phyloP scores from a whole-genome alignment of 2,113 vertebrate genomes.

The Ramphastos sulfuratus region DNA sequence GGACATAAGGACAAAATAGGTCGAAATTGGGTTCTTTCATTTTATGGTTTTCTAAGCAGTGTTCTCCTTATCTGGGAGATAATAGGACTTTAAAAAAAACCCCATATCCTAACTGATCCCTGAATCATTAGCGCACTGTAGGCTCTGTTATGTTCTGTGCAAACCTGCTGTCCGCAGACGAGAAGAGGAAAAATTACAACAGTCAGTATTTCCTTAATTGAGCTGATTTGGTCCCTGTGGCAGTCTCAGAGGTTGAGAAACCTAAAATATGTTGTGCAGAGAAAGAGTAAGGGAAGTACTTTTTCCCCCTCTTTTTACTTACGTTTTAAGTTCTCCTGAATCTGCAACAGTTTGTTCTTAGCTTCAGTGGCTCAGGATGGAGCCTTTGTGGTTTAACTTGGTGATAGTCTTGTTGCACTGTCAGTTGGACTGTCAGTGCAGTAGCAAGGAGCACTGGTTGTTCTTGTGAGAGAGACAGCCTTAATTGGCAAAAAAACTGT shows the following conservation, averaged over 20 bases:
- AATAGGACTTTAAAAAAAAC: fast-evolving
- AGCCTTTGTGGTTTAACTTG: neutral
- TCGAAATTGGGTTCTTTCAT: neutral
- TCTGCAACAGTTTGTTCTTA: neutral
- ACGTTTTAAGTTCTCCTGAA: neutral
- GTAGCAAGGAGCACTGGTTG: neutral
- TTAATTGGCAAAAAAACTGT: neutral
- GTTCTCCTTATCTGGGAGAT: neutral
- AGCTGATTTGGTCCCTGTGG: neutral
- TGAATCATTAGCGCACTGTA: neutral
- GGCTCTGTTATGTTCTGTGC: neutral
- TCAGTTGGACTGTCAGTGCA: neutral
- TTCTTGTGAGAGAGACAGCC: neutral
- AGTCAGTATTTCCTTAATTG: neutral
- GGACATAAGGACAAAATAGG: neutral
- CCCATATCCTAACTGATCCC: neutral
- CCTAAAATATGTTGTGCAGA: neutral
- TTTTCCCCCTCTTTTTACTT: neutral
- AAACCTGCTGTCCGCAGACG: neutral
- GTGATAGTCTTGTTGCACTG: neutral
- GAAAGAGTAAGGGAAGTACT: neutral
- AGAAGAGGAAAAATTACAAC: neutral
- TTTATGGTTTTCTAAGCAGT: neutral
- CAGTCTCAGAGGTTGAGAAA: neutral
- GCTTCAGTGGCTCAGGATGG: neutral